Conservation (phyloP, 2,888 invertebrate species). For the Aphodius sticticus region DNA sequence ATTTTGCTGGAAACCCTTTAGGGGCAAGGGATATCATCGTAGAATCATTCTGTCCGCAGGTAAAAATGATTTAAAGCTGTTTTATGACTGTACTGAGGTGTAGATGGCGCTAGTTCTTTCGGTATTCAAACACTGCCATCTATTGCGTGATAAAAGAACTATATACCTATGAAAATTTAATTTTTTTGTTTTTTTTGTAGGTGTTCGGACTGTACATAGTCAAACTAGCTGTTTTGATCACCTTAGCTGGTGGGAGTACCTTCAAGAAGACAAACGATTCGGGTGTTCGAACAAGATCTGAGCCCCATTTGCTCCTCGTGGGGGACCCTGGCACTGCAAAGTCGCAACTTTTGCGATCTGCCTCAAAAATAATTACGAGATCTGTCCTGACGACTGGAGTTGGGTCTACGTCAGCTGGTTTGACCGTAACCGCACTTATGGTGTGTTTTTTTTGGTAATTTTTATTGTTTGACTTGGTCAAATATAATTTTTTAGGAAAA, state of each 20-base stretch:
- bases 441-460: slow-evolving; percentile 59
- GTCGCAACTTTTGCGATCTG: slow-evolving; percentile 82
- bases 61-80: slow-evolving; percentile 51
- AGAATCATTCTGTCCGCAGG: slow-evolving; percentile 84
- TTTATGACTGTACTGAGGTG: not conserved
- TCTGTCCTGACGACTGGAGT: slow-evolving; percentile 88
- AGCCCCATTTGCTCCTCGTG: slow-evolving; percentile 84
- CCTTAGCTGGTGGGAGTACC: slow-evolving; percentile 66
- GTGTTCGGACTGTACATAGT: slow-evolving; percentile 88
- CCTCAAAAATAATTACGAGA: slow-evolving; percentile 71
- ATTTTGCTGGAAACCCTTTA: slow-evolving; percentile 69
- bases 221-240: slow-evolving; percentile 83
- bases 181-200: slow-evolving; percentile 60
- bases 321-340: slow-evolving; percentile 93
- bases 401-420: slow-evolving; percentile 86
- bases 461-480: not conserved
- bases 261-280: slow-evolving; percentile 55
- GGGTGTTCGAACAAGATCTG: slow-evolving; percentile 68
- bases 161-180: not conserved
- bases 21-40: slow-evolving; percentile 80
- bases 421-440: slow-evolving; percentile 87
- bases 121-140: not conserved
- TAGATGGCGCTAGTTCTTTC: slow-evolving; percentile 11
- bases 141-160: not conserved
- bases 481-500: slow-evolving; percentile 69